phyloP scores from a whole-genome alignment of 2,113 vertebrate genomes.

The Ramphastos sulfuratus region DNA sequence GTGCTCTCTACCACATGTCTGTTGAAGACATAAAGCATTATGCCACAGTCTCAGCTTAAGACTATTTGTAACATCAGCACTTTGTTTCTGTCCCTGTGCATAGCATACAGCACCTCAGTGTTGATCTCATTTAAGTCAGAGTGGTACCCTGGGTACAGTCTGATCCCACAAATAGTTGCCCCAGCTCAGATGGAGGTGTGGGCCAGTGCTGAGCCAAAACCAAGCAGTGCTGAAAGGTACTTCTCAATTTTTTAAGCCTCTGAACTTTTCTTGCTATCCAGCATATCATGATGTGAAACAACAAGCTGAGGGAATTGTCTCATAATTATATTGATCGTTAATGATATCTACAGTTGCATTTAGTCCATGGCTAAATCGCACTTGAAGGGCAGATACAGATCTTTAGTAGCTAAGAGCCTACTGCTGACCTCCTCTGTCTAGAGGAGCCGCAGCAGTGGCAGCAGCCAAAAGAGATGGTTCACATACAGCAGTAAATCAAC shows the following conservation, averaged over 20 bases:
- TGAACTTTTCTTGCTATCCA: not conserved
- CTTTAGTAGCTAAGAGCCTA: not conserved
- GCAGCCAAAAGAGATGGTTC: not conserved
- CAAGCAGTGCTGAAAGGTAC: not conserved
- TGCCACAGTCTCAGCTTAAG: not conserved
- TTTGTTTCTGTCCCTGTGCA: not conserved
- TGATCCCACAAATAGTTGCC: not conserved
- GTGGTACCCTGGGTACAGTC: not conserved
- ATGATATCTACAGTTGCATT: not conserved
- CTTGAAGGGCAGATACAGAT: not conserved
- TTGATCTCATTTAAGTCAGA: not conserved
- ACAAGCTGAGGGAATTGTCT: not conserved
- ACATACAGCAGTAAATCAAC: not conserved
- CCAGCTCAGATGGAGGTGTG: not conserved
- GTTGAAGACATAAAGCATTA: not conserved
- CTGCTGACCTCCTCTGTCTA: not conserved
- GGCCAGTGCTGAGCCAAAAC: not conserved
- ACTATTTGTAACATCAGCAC: rapidly evolving
- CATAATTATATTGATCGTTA: not conserved
- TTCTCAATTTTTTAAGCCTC: not conserved
- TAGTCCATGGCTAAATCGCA: not conserved
- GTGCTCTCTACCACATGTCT: rapidly evolving
- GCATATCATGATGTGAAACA: not conserved
- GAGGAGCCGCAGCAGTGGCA: not conserved
- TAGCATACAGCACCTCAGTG: rapidly evolving